Evolutionary conservation across 2,113 vertebrate genomes (phyloP).

Genomic region (Muscicapa adusta): DNA sequence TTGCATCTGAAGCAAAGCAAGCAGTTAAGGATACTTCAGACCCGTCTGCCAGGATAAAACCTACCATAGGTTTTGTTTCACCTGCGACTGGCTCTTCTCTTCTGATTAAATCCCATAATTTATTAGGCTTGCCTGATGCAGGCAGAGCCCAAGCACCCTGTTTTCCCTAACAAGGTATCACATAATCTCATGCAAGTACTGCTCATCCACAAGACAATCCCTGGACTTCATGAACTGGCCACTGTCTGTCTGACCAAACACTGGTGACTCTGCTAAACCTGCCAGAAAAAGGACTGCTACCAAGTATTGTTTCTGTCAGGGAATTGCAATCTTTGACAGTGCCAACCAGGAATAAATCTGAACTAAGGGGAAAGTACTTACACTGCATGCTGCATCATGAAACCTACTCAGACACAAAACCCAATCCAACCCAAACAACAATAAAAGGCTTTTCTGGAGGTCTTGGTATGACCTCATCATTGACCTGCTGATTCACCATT

Average conservation of each 20-base stretch:
- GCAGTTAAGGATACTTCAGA: not conserved
- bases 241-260: not conserved
- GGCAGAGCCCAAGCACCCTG: not conserved
- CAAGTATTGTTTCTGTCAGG: not conserved
- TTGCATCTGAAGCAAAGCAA: not conserved
- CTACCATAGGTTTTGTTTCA: not conserved
- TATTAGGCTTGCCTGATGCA: not conserved
- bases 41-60: not conserved
- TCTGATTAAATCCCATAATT: not conserved
- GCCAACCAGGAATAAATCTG: not conserved
- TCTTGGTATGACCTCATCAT: conserved; percentile 18
- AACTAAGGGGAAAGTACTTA: not conserved
- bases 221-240: not conserved
- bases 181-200: not conserved
- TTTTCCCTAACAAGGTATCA: not conserved
- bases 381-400: not conserved
- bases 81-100: not conserved
- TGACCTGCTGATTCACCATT: conserved; percentile 31
- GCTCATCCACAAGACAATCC: not conserved
- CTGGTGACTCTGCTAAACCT: not conserved
- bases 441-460: not conserved
- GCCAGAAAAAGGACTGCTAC: not conserved
- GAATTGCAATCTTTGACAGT: not conserved
- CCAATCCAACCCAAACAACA: conserved; percentile 1
- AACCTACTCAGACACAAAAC: not conserved